Evolutionary conservation across 2,888 invertebrate genomes (phyloP).

Genomic region (Cataglyphis cursor): DNA sequence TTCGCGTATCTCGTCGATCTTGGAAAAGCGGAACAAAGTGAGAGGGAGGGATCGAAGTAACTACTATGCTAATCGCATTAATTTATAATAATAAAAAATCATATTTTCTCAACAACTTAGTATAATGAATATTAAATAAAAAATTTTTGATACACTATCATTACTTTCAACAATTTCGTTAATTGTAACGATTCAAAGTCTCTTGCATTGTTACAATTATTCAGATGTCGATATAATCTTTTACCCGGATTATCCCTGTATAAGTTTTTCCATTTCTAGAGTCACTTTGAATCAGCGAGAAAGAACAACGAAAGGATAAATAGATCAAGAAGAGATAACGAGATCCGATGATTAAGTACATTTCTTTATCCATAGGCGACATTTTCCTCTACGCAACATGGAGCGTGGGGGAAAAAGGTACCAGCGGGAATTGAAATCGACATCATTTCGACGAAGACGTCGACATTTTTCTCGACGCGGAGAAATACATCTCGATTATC

Average conservation of each 20-base stretch:
- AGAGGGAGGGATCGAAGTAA: background rate
- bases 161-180: background rate
- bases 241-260: constrained; percentile 2
- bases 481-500: background rate
- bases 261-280: background rate
- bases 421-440: constrained; percentile 34
- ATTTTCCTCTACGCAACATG: constrained; percentile 14
- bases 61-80: background rate
- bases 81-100: constrained; percentile 5
- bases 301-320: background rate
- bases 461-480: constrained; percentile 1
- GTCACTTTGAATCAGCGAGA: background rate
- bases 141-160: background rate
- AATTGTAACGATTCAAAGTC: background rate
- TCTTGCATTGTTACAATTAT: background rate
- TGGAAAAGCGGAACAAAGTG: background rate
- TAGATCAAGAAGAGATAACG: constrained; percentile 19
- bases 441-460: constrained; percentile 4
- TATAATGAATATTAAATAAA: background rate
- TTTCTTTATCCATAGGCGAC: background rate
- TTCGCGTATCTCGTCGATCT: constrained; percentile 20
- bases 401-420: background rate
- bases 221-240: background rate
- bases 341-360: constrained; percentile 52
- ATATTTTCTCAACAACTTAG: background rate